phyloP scores from a whole-genome alignment of 2,888 invertebrate genomes.

The Rutpela maculata region DNA sequence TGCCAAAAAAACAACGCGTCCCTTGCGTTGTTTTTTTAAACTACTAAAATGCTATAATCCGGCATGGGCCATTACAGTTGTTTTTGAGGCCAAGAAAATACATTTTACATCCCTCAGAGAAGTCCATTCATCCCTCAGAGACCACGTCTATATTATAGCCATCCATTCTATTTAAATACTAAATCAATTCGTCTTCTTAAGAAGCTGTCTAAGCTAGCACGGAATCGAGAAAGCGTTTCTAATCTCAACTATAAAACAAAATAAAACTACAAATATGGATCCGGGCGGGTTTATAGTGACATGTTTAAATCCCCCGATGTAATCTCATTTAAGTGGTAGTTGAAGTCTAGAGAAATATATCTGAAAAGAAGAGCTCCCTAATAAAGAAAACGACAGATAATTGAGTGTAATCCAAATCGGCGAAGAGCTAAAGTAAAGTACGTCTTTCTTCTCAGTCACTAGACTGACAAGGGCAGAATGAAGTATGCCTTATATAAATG shows the following conservation, averaged over 20 bases:
- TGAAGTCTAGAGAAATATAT: constrained; percentile 44
- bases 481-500: constrained; percentile 37
- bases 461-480: constrained; percentile 31
- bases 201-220: background rate
- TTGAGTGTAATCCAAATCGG: constrained; percentile 52
- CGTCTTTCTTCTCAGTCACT: constrained; percentile 22
- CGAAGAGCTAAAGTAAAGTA: constrained; percentile 45
- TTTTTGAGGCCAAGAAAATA: background rate
- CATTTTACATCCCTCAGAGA: background rate
- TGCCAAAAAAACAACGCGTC: no score
- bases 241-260: constrained; percentile 8
- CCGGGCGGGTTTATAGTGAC: background rate
- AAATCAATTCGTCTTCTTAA: background rate
- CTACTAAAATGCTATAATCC: no score
- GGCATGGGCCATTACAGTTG: background rate
- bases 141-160: background rate
- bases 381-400: constrained; percentile 49
- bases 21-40: no score
- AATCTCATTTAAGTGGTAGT: constrained; percentile 44
- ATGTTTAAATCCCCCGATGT: constrained; percentile 20
- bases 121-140: background rate
- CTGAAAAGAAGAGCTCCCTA: constrained; percentile 44
- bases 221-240: background rate
- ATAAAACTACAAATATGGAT: constrained; percentile 10
- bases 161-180: constrained; percentile 3